Conservation (phyloP, 2,888 invertebrate genomes). For the Drosophila neotestacea region DNA sequence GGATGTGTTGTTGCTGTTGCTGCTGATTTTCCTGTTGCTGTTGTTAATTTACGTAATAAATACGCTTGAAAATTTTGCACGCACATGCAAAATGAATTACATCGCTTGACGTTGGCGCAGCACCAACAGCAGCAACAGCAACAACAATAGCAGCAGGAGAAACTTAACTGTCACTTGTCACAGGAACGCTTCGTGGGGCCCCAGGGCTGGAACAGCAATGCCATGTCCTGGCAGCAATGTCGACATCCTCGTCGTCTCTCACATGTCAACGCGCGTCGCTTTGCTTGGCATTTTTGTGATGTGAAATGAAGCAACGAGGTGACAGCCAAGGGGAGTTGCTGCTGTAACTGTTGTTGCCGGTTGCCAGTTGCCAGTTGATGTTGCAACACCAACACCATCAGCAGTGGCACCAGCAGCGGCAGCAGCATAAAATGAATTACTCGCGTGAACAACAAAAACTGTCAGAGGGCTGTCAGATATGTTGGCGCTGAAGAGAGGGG, state of each 20-base stretch:
- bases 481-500: conserved; percentile 35
- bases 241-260: conserved; percentile 71
- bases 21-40: conserved; percentile 40
- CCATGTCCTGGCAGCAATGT: conserved; percentile 65
- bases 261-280: conserved; percentile 84
- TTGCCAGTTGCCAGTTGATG: conserved; percentile 20
- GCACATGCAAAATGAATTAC: conserved; percentile 81
- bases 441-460: conserved; percentile 85
- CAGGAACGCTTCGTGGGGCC: conserved; percentile 72
- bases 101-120: conserved; percentile 64
- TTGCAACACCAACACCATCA: conserved; percentile 38
- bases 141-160: conserved; percentile 57
- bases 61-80: conserved; percentile 78
- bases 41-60: conserved; percentile 80
- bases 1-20: conserved; percentile 43
- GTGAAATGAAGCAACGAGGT: conserved; percentile 82
- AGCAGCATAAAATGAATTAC: conserved; percentile 83
- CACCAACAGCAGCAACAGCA: conserved; percentile 31
- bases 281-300: conserved; percentile 81
- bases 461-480: conserved; percentile 84
- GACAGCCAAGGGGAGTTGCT: conserved; percentile 77
- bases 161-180: conserved; percentile 85
- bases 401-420: conserved; percentile 47
- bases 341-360: conserved; percentile 47
- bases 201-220: conserved; percentile 35